Base-by-base conservation (phyloP, 2,113 vertebrate genomes). In the Penelope pileata region DNA sequence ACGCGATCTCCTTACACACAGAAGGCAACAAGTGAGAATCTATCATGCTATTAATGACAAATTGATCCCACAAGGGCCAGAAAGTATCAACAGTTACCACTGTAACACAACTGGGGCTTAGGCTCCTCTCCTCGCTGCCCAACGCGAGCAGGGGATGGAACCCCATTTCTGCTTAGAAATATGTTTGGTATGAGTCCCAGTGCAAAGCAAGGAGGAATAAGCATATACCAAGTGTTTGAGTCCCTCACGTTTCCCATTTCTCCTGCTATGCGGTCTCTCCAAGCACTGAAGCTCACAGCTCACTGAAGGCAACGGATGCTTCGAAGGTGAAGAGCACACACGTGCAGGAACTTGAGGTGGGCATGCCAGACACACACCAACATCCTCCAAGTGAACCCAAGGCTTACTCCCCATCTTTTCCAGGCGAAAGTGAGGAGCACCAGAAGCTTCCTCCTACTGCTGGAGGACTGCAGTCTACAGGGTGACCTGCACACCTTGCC, bases 351-450 rank as follows among this genome's bases (percentile, higher is more conserved):
- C 40, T 78, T 40, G 21, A 73, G 26, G 51, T 16, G 53, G 34
- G 30, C 26, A 42, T 36, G 34, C 12, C 19, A 67, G 45, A 69
- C 56, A 54, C 3, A 21, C 58, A 92, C 77, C 77, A 74, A 40
- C 38, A 75, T 34, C 47, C 72, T 60, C 29, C 26, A 90, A 96
- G 95, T 8, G 80, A 96, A 94, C 36, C 36, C 78, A 89, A 45
- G 16, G 74, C n/a, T 78, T 12, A 88, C 42, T 94, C 80, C 16
- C 66, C 54, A 91, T 48, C 6, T 64, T 50, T 64, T 62, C 40
- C 56, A 63, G 75, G 43, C 30, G 30, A 92, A 89, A 26, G 34
- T 50, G 88, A 95, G 54, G 69, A 92, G 42, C 2, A 24, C 21
- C 14, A 29, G 26, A 74, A 59, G 56, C 4, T 22, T 51, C n/a